Percentiles rank a stretch among this genome's conserved stretches.
These are phyloP conservation scores for Desoria tigrina DNA, from an alignment of 2,888 invertebrate genomes.

Conservation along the genomic window DNA sequence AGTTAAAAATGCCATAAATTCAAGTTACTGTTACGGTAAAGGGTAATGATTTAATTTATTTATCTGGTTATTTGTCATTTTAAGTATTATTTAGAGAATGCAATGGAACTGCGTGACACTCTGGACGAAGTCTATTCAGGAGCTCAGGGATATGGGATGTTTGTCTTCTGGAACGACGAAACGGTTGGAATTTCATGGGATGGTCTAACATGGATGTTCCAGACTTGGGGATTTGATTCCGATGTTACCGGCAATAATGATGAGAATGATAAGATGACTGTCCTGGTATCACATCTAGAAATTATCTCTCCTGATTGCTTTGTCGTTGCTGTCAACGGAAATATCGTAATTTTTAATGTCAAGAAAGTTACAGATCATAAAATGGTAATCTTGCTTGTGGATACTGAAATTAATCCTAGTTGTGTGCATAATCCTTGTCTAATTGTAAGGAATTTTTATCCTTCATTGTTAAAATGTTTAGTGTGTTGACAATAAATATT, in stretches of 20 bases:
- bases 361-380: background rate
- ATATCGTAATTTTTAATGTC: conserved; percentile 7
- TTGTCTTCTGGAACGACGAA: conserved; percentile 11
- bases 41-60: too few relatives aligned
- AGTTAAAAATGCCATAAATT: too few relatives aligned
- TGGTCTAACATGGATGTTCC: conserved; percentile 13
- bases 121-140: background rate
- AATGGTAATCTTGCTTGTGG: too few relatives aligned
- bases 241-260: background rate
- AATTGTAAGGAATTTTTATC: too few relatives aligned
- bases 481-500: too few relatives aligned
- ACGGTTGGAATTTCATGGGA: conserved; percentile 13
- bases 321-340: background rate
- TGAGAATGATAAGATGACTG: too few relatives aligned
- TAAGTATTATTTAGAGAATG: conserved; percentile 12
- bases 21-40: too few relatives aligned
- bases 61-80: too few relatives aligned
- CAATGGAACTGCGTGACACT: background rate
- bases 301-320: background rate
- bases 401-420: too few relatives aligned
- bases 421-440: too few relatives aligned
- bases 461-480: too few relatives aligned
- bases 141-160: background rate
- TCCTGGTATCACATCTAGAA: conserved; percentile 3
- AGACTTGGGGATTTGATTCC: conserved; percentile 2